These are phyloP conservation scores for Deilephila porcellus DNA, from an alignment of 2,888 invertebrate species.

Conservation along the genomic window DNA sequence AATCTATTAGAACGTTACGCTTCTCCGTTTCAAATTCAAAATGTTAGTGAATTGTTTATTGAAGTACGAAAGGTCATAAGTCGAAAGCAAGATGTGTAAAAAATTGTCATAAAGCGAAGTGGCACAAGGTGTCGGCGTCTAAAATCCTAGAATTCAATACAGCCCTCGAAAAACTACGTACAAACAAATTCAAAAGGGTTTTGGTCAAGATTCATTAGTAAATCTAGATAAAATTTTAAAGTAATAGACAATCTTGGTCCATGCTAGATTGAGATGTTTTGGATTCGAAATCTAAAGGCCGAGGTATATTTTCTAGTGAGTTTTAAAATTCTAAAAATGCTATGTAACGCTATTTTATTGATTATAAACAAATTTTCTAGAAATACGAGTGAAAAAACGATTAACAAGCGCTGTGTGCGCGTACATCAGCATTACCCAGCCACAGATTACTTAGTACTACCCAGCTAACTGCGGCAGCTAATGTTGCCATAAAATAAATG, in stretches of 20 bases:
- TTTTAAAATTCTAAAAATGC: conserved; percentile 48
- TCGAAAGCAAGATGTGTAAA: conserved; percentile 65
- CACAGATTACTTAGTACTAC: too few species aligned
- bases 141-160: conserved; percentile 65
- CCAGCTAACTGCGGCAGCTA: conserved; percentile 4
- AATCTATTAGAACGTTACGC: conserved; percentile 52
- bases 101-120: conserved; percentile 64
- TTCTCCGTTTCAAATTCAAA: conserved; percentile 50
- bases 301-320: conserved; percentile 51
- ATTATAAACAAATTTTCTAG: conserved; percentile 5
- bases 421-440: background rate
- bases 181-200: conserved; percentile 62
- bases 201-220: conserved; percentile 67
- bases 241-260: conserved; percentile 65
- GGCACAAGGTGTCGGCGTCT: conserved; percentile 64
- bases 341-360: conserved; percentile 11
- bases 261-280: conserved; percentile 61
- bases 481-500: conserved; percentile 29
- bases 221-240: conserved; percentile 56
- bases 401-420: conserved; percentile 39
- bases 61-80: conserved; percentile 52
- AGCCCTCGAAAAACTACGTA: conserved; percentile 69
- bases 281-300: conserved; percentile 51
- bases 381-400: conserved; percentile 24
- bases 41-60: conserved; percentile 45